These are phyloP conservation scores for Scomberomorus guttatus DNA, from an alignment of 2,797 vertebrate species.

Conservation along the genomic window DNA sequence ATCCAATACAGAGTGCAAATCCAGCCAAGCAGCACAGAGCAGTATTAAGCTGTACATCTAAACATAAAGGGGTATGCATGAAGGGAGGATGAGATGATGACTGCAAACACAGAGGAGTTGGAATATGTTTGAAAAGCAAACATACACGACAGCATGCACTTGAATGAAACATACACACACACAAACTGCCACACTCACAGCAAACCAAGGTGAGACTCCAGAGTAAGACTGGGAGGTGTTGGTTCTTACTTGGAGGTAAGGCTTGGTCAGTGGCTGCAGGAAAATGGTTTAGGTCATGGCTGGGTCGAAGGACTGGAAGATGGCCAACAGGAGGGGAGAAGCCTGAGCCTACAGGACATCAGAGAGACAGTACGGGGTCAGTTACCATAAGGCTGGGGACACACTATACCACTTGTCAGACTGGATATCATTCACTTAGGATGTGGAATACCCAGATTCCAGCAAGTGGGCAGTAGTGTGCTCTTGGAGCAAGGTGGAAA, in stretches of 20 bases:
- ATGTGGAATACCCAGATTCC: background rate
- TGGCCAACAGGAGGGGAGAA: slow-evolving; percentile 90
- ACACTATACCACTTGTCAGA: slow-evolving; percentile 7
- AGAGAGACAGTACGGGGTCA: slow-evolving; percentile 79
- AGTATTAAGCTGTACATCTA: background rate
- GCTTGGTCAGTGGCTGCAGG: slow-evolving; percentile 94
- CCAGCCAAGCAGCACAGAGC: background rate
- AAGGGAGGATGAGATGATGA: slow-evolving; percentile 8
- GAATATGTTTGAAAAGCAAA: slow-evolving; percentile 32
- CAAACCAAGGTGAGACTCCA: slow-evolving; percentile 59
- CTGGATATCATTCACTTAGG: background rate
- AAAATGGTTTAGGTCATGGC: slow-evolving; percentile 93
- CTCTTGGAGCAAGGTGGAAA: background rate
- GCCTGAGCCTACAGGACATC: slow-evolving; percentile 91
- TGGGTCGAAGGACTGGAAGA: slow-evolving; percentile 93
- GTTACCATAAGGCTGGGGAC: slow-evolving; percentile 31
- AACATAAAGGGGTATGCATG: background rate
- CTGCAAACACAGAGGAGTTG: slow-evolving; percentile 15
- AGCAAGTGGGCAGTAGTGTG: background rate
- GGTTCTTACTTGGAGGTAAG: slow-evolving; percentile 99
- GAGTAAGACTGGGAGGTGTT: slow-evolving; percentile 71
- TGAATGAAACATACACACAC: slow-evolving; percentile 11
- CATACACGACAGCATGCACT: slow-evolving; percentile 34
- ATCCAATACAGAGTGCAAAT: background rate
- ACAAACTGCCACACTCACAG: slow-evolving; percentile 12